Evolutionary conservation across 2,113 vertebrate species (phyloP).

Genomic region (Arothron firmamentum): DNA sequence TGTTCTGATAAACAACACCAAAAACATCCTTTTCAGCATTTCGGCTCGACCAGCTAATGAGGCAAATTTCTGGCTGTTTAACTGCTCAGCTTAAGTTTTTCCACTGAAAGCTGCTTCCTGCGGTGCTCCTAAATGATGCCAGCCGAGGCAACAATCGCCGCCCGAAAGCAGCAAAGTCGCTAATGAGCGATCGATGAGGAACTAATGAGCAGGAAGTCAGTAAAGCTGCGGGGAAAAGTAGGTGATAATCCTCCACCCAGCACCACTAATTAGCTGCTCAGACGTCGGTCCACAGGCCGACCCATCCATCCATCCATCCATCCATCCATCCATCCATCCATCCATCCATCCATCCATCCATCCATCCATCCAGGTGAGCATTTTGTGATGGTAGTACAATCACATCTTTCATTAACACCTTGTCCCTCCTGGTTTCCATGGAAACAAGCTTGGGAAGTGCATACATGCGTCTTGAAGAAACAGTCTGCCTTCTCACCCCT

Average conservation of each 20-base stretch:
- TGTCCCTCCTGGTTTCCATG: constrained; percentile 2
- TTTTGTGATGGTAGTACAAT: constrained; percentile 15
- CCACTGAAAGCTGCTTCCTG: not conserved
- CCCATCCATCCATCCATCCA: no score
- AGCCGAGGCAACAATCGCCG: not conserved
- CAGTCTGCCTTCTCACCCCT: not conserved
- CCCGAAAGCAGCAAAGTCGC: not conserved
- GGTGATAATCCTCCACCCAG: no score
- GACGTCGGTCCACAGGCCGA: no score
- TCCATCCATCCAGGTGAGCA: constrained; percentile 25
- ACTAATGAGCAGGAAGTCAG: not conserved
- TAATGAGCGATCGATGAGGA: not conserved
- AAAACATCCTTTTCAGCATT: no score
- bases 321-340: not conserved
- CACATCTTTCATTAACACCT: not conserved
- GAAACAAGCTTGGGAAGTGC: not conserved
- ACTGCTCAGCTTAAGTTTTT: not conserved
- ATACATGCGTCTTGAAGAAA: not conserved
- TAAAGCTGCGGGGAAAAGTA: not conserved
- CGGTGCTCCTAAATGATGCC: not conserved
- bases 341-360: not conserved
- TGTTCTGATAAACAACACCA: no score
- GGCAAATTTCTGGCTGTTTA: not conserved
- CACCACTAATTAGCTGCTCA: no score
- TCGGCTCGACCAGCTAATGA: no score